phyloP scores from a whole-genome alignment of 2,113 vertebrate genomes.

The Cariama cristata region DNA sequence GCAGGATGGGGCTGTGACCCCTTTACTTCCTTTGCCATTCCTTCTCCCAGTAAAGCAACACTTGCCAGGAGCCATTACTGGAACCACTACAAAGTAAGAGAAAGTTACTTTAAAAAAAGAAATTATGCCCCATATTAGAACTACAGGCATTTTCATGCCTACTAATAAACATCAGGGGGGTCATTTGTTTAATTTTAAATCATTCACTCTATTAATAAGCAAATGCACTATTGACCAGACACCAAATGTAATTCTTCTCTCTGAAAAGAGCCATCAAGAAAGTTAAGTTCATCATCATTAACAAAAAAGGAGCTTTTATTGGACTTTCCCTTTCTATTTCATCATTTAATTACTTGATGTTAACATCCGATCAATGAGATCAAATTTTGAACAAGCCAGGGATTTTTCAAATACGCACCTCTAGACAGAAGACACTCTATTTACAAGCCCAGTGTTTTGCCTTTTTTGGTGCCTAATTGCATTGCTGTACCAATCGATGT shows the following conservation, averaged over 20 bases:
- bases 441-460: not conserved
- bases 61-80: not conserved
- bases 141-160: not conserved
- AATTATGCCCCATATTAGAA: not conserved
- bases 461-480: not conserved
- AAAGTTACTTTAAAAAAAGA: not conserved
- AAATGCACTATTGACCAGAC: conserved; percentile 38
- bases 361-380: conserved; percentile 45
- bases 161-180: not conserved
- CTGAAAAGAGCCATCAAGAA: not conserved
- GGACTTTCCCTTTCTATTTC: conserved; percentile 61
- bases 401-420: not conserved
- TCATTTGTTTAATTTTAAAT: conserved; percentile 42
- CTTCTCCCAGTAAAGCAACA: not conserved
- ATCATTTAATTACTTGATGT: conserved; percentile 61
- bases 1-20: not conserved
- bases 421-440: not conserved
- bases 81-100: not conserved
- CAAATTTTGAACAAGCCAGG: conserved; percentile 1
- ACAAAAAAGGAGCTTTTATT: conserved; percentile 64
- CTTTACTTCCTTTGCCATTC: not conserved
- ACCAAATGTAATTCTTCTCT: conserved; percentile 13
- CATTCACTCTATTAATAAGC: conserved; percentile 39
- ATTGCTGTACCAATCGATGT: not conserved
- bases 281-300: conserved; percentile 58